Evolutionary conservation across 2,113 vertebrate species (phyloP).

Genomic region (Anolis carolinensis): DNA sequence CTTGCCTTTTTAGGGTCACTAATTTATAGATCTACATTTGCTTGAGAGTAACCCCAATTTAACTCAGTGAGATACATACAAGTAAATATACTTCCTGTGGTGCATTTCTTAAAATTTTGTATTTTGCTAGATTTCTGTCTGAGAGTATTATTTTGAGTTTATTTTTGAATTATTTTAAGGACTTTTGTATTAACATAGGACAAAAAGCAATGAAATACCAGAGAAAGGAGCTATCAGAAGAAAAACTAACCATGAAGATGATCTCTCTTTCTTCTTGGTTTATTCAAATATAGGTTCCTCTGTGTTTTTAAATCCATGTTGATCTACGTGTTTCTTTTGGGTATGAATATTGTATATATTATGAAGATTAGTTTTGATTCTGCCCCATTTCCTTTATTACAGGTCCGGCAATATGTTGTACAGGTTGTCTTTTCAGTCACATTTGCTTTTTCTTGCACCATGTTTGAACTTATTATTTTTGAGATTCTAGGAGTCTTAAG

Average conservation of each 20-base stretch:
- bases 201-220: background rate
- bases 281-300: background rate
- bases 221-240: background rate
- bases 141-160: background rate
- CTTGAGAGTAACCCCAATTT: background rate
- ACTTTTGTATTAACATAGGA: background rate
- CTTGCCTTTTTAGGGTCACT: background rate
- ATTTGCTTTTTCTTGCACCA: constrained; percentile 98
- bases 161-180: background rate
- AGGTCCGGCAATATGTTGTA: constrained; percentile 95
- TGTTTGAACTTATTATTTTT: constrained; percentile 99
- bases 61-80: background rate
- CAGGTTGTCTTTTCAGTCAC: constrained; percentile 98
- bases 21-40: background rate
- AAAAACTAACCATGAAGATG: background rate
- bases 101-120: too few relatives aligned
- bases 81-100: background rate
- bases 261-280: background rate
- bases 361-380: constrained; percentile 21
- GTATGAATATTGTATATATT: background rate
- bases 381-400: constrained; percentile 23
- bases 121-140: background rate
- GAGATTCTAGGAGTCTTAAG: constrained; percentile 95
- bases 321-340: background rate
- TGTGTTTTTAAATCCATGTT: background rate